Evolutionary conservation across 1,140 invertebrate species (phyloP).

Genomic region (Megathymus violae): DNA sequence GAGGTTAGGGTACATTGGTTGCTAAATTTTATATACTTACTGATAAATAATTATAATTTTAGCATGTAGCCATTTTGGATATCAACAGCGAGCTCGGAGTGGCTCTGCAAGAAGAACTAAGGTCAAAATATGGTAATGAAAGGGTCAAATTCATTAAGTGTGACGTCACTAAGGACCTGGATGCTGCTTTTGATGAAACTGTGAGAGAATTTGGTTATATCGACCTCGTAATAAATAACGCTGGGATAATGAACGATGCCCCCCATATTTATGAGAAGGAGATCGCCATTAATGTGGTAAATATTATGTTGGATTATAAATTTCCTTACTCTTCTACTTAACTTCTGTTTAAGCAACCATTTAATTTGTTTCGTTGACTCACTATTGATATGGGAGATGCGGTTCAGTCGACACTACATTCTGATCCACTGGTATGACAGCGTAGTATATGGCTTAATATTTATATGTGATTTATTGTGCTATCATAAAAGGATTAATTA

Average conservation of each 20-base stretch:
- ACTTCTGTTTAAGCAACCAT: too few relatives aligned
- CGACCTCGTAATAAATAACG: slow-evolving; percentile 88
- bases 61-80: slow-evolving; percentile 65
- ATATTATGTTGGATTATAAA: too few relatives aligned
- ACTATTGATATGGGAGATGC: too few relatives aligned
- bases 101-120: slow-evolving; percentile 37
- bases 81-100: slow-evolving; percentile 38
- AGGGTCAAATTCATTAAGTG: slow-evolving; percentile 62
- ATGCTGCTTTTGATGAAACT: slow-evolving; percentile 45
- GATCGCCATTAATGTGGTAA: slow-evolving; percentile 71
- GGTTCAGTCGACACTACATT: too few relatives aligned
- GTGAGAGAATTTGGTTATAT: slow-evolving; percentile 82
- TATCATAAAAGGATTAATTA: too few relatives aligned
- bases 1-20: too few relatives aligned
- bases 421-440: too few relatives aligned
- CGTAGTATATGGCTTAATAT: too few relatives aligned
- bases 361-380: too few relatives aligned
- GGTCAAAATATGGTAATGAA: slow-evolving; percentile 48
- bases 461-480: too few relatives aligned
- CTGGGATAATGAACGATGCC: slow-evolving; percentile 80
- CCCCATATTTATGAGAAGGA: slow-evolving; percentile 57
- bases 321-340: too few relatives aligned
- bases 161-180: slow-evolving; percentile 55
- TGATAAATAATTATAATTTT: slow-evolving; percentile 38
- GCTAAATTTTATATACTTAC: too few relatives aligned